phyloP scores from a whole-genome alignment of 2,888 invertebrate species.

The Trichopoda pennipes region DNA sequence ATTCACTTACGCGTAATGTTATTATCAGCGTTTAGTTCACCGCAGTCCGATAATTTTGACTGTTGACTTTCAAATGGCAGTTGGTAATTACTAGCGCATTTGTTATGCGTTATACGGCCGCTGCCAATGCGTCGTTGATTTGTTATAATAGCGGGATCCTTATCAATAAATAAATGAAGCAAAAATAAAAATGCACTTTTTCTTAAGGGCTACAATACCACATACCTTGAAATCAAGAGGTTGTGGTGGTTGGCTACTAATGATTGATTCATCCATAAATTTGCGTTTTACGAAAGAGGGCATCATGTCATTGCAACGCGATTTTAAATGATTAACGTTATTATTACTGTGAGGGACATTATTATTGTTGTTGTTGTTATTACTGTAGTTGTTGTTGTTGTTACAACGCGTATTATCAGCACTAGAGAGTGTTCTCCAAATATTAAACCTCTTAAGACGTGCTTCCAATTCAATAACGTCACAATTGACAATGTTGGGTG shows the following conservation, averaged over 20 bases:
- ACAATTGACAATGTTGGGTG: slow-evolving; percentile 76
- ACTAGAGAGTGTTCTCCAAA: slow-evolving; percentile 70
- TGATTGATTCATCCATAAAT: slow-evolving; percentile 76
- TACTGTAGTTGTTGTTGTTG: slow-evolving; percentile 19
- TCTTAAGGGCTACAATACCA: background rate
- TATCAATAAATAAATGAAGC: background rate
- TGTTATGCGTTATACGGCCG: slow-evolving; percentile 77
- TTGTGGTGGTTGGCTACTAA: slow-evolving; percentile 76
- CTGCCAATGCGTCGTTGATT: slow-evolving; percentile 79
- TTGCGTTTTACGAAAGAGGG: slow-evolving; percentile 78
- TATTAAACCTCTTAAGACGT: slow-evolving; percentile 74
- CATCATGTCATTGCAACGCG: slow-evolving; percentile 74
- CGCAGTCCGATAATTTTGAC: slow-evolving; percentile 31
- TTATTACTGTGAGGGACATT: slow-evolving; percentile 17
- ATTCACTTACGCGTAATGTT: slow-evolving; percentile 41
- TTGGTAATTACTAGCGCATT: slow-evolving; percentile 73
- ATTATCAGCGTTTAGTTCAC: slow-evolving; percentile 28
- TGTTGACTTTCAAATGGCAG: slow-evolving; percentile 65
- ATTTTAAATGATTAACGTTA: slow-evolving; percentile 50
- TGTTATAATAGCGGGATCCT: slow-evolving; percentile 76
- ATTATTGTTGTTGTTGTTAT: slow-evolving; percentile 8
- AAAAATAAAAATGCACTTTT: background rate
- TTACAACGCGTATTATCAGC: slow-evolving; percentile 9
- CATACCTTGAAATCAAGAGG: slow-evolving; percentile 74
- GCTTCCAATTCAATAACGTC: slow-evolving; percentile 77